A percentile compares a stretch with the other conserved stretches of the same genome.
phyloP scores from a whole-genome alignment of 2,888 invertebrate species.

The Argyresthia goedartella region DNA sequence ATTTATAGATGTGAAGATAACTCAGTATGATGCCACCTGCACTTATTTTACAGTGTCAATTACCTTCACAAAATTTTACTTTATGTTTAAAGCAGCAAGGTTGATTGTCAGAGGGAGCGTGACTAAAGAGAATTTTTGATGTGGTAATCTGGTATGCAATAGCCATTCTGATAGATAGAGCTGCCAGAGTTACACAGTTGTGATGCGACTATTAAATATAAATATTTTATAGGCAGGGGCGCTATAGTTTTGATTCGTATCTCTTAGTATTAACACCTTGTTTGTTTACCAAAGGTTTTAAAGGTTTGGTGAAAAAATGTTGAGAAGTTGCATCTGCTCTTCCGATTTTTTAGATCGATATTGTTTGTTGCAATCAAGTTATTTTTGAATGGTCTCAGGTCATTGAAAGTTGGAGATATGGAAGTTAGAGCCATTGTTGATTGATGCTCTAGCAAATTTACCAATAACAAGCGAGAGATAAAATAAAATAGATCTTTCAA shows the following conservation, averaged over 20 bases:
- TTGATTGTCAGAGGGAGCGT: slow-evolving; percentile 14
- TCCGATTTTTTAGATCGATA: background rate
- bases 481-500: background rate
- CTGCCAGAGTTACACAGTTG: slow-evolving; percentile 58
- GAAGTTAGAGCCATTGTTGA: too few species aligned
- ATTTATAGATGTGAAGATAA: slow-evolving; percentile 63
- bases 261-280: slow-evolving; percentile 61
- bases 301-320: slow-evolving; percentile 4
- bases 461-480: too few species aligned
- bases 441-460: too few species aligned
- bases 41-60: slow-evolving; percentile 23
- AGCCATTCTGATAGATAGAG: slow-evolving; percentile 36
- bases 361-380: background rate
- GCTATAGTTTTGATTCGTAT: slow-evolving; percentile 52
- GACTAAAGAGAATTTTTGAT: slow-evolving; percentile 49
- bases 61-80: slow-evolving; percentile 13
- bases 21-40: slow-evolving; percentile 54
- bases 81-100: slow-evolving; percentile 6
- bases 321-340: slow-evolving; percentile 10
- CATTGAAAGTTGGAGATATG: too few species aligned
- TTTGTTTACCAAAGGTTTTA: slow-evolving; percentile 46
- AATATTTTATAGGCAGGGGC: slow-evolving; percentile 59
- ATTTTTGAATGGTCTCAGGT: background rate
- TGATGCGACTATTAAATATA: slow-evolving; percentile 61
- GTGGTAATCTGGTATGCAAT: slow-evolving; percentile 57